Conservation (phyloP, 2,888 invertebrate species). For the Spodoptera littoralis region DNA sequence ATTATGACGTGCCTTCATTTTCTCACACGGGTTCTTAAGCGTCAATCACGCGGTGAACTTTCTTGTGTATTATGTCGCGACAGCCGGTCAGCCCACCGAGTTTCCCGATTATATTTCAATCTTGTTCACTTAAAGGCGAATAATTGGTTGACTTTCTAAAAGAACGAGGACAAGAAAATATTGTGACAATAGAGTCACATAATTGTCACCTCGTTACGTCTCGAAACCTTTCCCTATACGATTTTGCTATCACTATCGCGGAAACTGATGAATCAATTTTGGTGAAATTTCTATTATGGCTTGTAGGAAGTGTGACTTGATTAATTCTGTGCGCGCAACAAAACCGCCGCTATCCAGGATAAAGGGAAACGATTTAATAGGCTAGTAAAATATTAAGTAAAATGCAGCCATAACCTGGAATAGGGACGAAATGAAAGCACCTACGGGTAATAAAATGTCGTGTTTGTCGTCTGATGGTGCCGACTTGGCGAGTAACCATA, state of each 20-base stretch:
- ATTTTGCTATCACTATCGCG: neutral
- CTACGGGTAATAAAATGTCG: conserved; percentile 49
- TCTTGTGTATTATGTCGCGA: conserved; percentile 24
- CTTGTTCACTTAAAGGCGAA: conserved; percentile 25
- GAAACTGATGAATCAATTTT: neutral
- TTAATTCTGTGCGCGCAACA: conserved; percentile 43
- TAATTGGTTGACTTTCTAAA: conserved; percentile 46
- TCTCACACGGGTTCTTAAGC: conserved; percentile 23
- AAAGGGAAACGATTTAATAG: conserved; percentile 44
- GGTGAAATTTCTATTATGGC: neutral
- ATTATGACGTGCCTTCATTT: conserved; percentile 43
- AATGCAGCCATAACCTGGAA: conserved; percentile 38
- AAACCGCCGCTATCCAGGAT: conserved; percentile 27
- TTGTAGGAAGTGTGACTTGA: conserved; percentile 33
- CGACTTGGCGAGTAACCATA: conserved; percentile 55
- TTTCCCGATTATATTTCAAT: conserved; percentile 48
- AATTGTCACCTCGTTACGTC: conserved; percentile 19
- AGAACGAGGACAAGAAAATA: conserved; percentile 16
- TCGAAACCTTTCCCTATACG: neutral
- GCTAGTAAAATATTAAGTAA: conserved; percentile 49
- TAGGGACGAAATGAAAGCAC: conserved; percentile 56
- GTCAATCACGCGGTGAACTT: conserved; percentile 37
- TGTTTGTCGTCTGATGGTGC: conserved; percentile 58
- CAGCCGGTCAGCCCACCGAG: conserved; percentile 31
- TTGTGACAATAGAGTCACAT: conserved; percentile 2